Base-by-base conservation (phyloP, 2,113 vertebrate species). In the Ptilorrhoa leucosticta region DNA sequence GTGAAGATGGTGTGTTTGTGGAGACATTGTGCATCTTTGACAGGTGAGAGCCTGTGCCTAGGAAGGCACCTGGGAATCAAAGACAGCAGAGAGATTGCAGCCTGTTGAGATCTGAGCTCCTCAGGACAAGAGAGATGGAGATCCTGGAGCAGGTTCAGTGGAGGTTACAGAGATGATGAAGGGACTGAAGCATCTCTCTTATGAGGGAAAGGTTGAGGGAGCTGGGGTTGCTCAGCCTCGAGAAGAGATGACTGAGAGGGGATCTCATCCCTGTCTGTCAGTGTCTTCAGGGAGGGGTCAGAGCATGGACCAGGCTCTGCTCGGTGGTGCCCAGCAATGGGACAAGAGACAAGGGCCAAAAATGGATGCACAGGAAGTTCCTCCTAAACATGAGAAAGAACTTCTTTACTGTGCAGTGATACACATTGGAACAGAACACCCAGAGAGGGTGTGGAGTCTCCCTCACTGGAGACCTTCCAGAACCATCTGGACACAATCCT, bases 341-440 rank as follows among this genome's bases (percentile, higher is more conserved):
- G 11, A 65, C 35, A 33, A 33, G 57, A 2, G 2, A 3, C 13
- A 5, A 7, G 0, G 3, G 35, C 10, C 9, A 42, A 8, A 0
- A 44, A 44, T 0, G 0, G 51, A 16, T 33, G 22, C 14, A 3
- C 21, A 22, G 35, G 13, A 37, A 27, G 3, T 56, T 15, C 8
- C 31, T 37, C 2, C 15, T 37, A 15, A 44, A 31, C 5, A 27
- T 9, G 27, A 44, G 18, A 5, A 50, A 33, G 24, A 57, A 2
- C 1, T 48, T 54, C 28, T 8, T 18, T 1, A 0, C 42, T 44
- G 15, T 44, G 3, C 22, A 64, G 16, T 31, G 21, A 42, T 4
- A 16, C 0, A 1, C 35, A 50, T 2, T 6, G 4, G 15, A 33
- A 51, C 5, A 37, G 11, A 27, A 19, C 0, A 0, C 14, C 0